Base-by-base conservation (phyloP, 2,888 invertebrate genomes). In the Sarcophaga caerulescens region DNA sequence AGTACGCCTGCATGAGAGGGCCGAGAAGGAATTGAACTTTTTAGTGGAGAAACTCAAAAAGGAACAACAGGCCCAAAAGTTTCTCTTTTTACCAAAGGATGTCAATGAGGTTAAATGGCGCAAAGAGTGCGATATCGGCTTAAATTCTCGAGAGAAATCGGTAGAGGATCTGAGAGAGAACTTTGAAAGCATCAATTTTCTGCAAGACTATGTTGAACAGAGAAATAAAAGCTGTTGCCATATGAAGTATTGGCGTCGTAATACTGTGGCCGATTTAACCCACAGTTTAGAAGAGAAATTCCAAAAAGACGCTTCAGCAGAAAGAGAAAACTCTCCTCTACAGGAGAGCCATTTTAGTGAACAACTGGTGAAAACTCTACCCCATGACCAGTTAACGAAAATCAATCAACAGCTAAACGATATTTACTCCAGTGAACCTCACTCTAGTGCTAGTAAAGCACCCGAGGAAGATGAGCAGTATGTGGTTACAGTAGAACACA, bases 151-250 rank as follows among this genome's bases (percentile, higher is more conserved):
- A 92, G 97, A 98, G 91, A 96, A 97, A 91, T 98, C 98, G 0
- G 97, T 98, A 0, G 97, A 97, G 92, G 97, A 98, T 92, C 94
- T 98, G 12, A 95, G 96, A 89, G 96, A 96, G 87, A 95, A 96
- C 89, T 97, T 97, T 89, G 95, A 95, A 90, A 95, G 95, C 90
- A 93, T 96, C 81, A 94, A 95, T 71, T 93, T 94, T 17, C 94
- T 94, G 88, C 93, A 93, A 92, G 93, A 94, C 88, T 85, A 92
- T 89, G 93, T 95, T 90, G 90, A 94, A 89, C 83, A 86, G 10
- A 69, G 63, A 69, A 75, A 73, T 74, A 74, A 74, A 11, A 60
- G 21, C 70, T 88, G 81, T 87, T 87, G n/a, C 88, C 89, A 69
- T 79, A 87, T 75, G 66, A 84, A 81, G 3, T 93, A 97, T 44